phyloP scores from a whole-genome alignment of 2,888 invertebrate genomes.

The Incurvaria masculella region DNA sequence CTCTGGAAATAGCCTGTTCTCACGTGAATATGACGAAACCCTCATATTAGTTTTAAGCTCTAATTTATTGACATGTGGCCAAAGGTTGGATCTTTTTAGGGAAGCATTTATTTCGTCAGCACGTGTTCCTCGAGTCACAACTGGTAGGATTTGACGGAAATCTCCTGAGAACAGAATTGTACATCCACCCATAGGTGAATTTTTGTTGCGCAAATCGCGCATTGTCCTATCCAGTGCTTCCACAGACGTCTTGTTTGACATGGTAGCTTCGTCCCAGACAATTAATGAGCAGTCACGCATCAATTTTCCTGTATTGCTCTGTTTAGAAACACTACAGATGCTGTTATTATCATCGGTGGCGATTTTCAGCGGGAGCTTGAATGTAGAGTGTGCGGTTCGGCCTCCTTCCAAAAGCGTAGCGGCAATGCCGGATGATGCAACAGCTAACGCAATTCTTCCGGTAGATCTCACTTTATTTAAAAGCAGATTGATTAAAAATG shows the following conservation, averaged over 20 bases:
- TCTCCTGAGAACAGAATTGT: conserved; percentile 15
- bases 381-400: conserved; percentile 8
- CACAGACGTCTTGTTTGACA: too few relatives aligned
- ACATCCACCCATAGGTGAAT: conserved; percentile 18
- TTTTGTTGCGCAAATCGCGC: conserved; percentile 19
- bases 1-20: conserved; percentile 2
- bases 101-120: too few relatives aligned
- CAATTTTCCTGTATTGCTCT: conserved; percentile 20
- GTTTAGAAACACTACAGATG: conserved; percentile 20
- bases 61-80: too few relatives aligned
- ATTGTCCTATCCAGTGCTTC: conserved; percentile 21
- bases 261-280: conserved; percentile 20
- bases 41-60: too few relatives aligned
- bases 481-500: conserved; percentile 4
- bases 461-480: conserved; percentile 3
- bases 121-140: too few relatives aligned
- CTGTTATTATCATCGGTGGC: conserved; percentile 17
- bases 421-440: too few relatives aligned
- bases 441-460: conserved; percentile 1
- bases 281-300: conserved; percentile 20
- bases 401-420: conserved; percentile 1
- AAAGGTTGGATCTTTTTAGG: too few relatives aligned
- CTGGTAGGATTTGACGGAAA: conserved; percentile 12
- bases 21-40: too few relatives aligned
- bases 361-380: conserved; percentile 14